Evolutionary conservation across 2,113 vertebrate species (phyloP).

Genomic region (Syrmaticus mikado): DNA sequence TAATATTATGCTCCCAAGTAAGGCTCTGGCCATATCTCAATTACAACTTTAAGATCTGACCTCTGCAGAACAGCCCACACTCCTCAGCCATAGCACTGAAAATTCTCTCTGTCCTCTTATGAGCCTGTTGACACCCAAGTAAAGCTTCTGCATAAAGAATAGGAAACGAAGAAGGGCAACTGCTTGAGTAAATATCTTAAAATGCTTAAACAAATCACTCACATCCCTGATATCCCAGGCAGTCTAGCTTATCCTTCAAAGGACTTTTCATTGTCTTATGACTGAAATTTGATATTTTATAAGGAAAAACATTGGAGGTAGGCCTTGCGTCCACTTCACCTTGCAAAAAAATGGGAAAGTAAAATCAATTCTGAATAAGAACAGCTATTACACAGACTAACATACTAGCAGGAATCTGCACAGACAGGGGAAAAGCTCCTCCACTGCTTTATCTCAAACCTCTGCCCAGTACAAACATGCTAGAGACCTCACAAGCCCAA

Average conservation of each 20-base stretch:
- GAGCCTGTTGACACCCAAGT: fast-evolving
- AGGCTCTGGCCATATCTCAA: not conserved
- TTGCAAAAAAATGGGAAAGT: not conserved
- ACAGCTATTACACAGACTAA: not conserved
- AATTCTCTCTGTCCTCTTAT: not conserved
- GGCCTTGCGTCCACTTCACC: not conserved
- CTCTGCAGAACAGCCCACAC: not conserved
- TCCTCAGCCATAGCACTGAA: not conserved
- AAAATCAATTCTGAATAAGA: not conserved
- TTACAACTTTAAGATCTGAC: not conserved
- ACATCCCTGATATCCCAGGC: not conserved
- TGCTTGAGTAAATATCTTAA: not conserved
- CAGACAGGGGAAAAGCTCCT: not conserved
- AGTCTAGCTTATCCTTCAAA: not conserved
- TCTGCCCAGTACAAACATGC: not conserved
- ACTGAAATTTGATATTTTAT: not conserved
- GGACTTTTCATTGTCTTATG: not conserved
- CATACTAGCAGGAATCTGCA: not conserved
- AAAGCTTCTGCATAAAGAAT: not conserved
- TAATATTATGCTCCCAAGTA: not conserved
- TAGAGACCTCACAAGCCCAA: not conserved
- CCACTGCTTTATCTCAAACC: not conserved
- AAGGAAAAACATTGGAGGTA: not conserved
- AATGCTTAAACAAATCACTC: not conserved
- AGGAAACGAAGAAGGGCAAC: not conserved